A percentile compares a stretch with the other conserved stretches of the same genome.
phyloP scores from a whole-genome alignment of 2,797 vertebrate species.

The Triplophysa bombifrons region DNA sequence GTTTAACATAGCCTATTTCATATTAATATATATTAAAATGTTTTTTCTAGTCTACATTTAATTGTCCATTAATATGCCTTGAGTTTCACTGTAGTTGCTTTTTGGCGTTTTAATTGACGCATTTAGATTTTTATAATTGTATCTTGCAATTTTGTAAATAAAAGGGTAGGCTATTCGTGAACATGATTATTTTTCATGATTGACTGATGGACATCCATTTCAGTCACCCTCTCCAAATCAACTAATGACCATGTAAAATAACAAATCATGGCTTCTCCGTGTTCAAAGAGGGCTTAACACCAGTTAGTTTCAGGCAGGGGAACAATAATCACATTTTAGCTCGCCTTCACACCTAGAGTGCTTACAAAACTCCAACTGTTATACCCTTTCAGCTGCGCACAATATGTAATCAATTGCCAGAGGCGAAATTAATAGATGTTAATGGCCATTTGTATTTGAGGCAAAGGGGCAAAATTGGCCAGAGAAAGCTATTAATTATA shows the following conservation, averaged over 20 bases:
- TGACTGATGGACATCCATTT: constrained; percentile 48
- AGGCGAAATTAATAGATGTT: constrained; percentile 82
- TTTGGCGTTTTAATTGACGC: too few species aligned
- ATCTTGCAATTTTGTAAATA: neutral
- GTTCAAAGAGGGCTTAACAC: constrained; percentile 75
- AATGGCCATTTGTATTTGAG: constrained; percentile 78
- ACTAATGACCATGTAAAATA: constrained; percentile 61
- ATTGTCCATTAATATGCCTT: neutral
- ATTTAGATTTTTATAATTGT: neutral
- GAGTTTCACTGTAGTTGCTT: neutral
- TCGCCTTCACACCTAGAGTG: constrained; percentile 67
- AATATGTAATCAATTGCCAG: constrained; percentile 73
- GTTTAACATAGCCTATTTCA: too few species aligned
- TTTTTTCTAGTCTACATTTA: too few species aligned
- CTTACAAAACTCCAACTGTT: constrained; percentile 74
- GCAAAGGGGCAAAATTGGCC: constrained; percentile 70
- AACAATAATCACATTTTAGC: constrained; percentile 78
- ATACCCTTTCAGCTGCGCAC: constrained; percentile 70
- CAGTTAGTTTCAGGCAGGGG: constrained; percentile 71
- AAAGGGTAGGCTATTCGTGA: neutral
- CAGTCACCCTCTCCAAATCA: constrained; percentile 45
- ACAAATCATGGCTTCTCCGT: constrained; percentile 63
- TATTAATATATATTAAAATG: too few species aligned
- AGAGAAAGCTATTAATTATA: constrained; percentile 79
- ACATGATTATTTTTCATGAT: neutral